These are phyloP conservation scores for Neolamprologus variostigma DNA, from an alignment of 2,113 vertebrate species.

Conservation along the genomic window DNA sequence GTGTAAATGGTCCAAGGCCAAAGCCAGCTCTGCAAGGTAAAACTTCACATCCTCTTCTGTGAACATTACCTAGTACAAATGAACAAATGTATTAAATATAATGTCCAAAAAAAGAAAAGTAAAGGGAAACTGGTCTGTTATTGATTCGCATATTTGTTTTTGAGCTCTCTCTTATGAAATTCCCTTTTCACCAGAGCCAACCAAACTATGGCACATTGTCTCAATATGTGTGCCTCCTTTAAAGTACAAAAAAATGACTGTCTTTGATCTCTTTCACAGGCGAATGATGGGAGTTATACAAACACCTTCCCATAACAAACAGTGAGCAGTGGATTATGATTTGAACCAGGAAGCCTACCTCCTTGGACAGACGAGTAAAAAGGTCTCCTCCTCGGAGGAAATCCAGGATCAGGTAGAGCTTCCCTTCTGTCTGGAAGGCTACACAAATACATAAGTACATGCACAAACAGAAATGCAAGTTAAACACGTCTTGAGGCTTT, in stretches of 20 bases:
- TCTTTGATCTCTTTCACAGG: neutral
- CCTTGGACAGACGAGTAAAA: constrained; percentile 94
- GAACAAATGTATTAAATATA: neutral
- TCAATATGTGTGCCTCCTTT: neutral
- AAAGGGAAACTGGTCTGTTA: neutral
- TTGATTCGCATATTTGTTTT: neutral
- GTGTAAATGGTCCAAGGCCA: constrained; percentile 97
- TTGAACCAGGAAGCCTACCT: constrained; percentile 57
- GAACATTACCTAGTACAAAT: constrained; percentile 88
- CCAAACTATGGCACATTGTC: neutral
- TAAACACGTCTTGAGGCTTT: neutral
- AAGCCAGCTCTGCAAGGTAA: constrained; percentile 95
- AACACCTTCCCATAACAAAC: neutral
- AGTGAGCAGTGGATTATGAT: neutral
- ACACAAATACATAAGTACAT: constrained; percentile 24
- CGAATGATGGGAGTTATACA: neutral
- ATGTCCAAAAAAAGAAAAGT: neutral
- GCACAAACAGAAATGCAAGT: neutral
- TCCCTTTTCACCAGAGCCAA: neutral
- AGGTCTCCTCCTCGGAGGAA: constrained; percentile 95
- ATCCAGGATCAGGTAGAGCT: constrained; percentile 94
- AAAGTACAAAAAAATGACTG: neutral
- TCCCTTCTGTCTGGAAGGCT: constrained; percentile 98
- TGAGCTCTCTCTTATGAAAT: neutral
- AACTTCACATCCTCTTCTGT: constrained; percentile 99